Evolutionary conservation across 2,113 vertebrate species (phyloP), one percentile per base, ranked within the genome.

Genomic region (Hippocampus abdominalis): DNA sequence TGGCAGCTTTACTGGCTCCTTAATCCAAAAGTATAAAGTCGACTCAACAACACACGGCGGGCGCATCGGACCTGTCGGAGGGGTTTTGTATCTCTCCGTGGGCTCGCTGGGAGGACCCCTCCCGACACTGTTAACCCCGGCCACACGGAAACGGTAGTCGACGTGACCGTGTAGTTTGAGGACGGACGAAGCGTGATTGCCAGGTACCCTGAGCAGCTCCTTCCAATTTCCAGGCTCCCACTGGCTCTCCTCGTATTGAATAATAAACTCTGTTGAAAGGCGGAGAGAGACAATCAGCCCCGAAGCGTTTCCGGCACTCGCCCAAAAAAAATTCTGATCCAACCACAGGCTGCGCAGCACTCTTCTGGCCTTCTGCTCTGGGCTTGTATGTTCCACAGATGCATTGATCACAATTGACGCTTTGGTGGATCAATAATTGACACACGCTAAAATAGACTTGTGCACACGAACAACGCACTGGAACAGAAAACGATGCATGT

Each of bases 231-330:
- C 93, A 0, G 94, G 94, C 69, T 96, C 94, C 86, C 91, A 92
- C 66, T 71, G 89, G 85, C 86, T 94, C 68, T 96, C 96, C 76
- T 98, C 95, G 32, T 93, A 97, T 82, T 98, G 94, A 7, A 99
- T 87, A 27, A 98, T 90, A 1, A 95, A 98, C 67, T 95, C 96
- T 99, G 90, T 81, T 48, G 78, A 82, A 62, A 77, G 68, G 74
- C 53, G 32, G 32, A 79, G 59, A 79, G 53, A 84, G 57, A 76
- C 65, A 76, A 81, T 84, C 60, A 85, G 27, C 48, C 69, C 68
- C 71, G 71, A 63, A 60, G 46, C 57, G 60, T 56, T 48, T 15
- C 32, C 23, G 51, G 16, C 36, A 81, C 76, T 70, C 61, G 76
- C 73, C 72, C 4, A 5, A 5, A 36, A 36, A 56, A 64, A 78